phyloP scores from a whole-genome alignment of 2,113 vertebrate species.

The Glaucidium brasilianum region DNA sequence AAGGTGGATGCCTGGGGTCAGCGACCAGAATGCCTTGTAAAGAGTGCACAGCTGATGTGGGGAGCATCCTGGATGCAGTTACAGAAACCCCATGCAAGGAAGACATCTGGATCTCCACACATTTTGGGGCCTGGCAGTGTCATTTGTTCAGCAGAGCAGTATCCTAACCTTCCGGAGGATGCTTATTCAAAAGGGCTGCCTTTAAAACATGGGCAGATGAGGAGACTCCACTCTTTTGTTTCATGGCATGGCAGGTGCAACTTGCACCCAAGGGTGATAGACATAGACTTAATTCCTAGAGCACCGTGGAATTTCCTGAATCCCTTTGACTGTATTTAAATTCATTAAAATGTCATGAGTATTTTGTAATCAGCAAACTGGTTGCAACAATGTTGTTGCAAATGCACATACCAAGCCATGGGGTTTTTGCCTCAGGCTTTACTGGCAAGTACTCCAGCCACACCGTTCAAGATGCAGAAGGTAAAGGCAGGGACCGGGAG shows the following conservation, averaged over 20 bases:
- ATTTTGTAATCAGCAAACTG: not conserved
- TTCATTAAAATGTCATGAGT: fast-evolving
- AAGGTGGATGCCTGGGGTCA: fast-evolving
- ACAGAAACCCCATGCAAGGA: not conserved
- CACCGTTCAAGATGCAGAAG: no score
- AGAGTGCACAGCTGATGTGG: not conserved
- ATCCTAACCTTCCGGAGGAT: not conserved
- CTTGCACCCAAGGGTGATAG: not conserved
- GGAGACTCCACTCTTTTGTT: fast-evolving
- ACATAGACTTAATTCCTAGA: not conserved
- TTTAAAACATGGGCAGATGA: not conserved
- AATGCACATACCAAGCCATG: not conserved
- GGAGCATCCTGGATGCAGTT: not conserved
- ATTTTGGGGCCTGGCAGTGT: fast-evolving
- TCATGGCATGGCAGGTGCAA: fast-evolving
- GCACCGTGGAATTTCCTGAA: not conserved
- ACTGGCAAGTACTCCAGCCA: no score
- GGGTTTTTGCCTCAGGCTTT: no score
- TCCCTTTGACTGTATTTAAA: not conserved
- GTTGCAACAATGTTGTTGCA: not conserved
- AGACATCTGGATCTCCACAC: not conserved
- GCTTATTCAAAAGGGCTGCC: not conserved
- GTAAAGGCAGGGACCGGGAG: no score
- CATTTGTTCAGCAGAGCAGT: not conserved
- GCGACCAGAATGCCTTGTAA: not conserved